A percentile compares a stretch with the other conserved stretches of the same genome.
These are phyloP conservation scores for Nysson spinosus DNA, from an alignment of 2,888 invertebrate species.

Conservation along the genomic window DNA sequence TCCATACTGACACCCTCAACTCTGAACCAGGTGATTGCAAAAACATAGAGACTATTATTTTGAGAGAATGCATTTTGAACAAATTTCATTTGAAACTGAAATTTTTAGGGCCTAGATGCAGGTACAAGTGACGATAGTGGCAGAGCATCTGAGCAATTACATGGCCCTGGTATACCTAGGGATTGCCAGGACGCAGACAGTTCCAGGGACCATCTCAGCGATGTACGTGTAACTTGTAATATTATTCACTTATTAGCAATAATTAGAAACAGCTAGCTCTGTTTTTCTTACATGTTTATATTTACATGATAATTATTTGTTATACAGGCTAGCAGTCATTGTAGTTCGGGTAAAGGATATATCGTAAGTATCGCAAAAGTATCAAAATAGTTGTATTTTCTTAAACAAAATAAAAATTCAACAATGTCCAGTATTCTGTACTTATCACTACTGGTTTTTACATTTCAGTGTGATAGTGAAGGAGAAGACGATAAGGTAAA, in stretches of 20 bases:
- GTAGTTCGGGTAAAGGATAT: conserved; percentile 96
- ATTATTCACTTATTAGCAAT: background rate
- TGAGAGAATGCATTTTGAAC: background rate
- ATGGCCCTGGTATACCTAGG: conserved; percentile 81
- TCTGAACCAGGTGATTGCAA: conserved; percentile 72
- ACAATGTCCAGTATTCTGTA: background rate
- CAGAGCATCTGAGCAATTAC: conserved; percentile 88
- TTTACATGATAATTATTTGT: background rate
- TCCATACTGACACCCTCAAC: conserved; percentile 76
- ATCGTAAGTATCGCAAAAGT: conserved; percentile 86
- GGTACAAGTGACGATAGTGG: conserved; percentile 92
- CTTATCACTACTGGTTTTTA: conserved; percentile 69
- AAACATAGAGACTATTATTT: background rate
- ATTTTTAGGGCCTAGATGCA: conserved; percentile 84
- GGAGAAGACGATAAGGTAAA: conserved; percentile 94
- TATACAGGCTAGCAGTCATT: conserved; percentile 92
- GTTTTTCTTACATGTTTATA: background rate
- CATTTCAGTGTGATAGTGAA: conserved; percentile 95
- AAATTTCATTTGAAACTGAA: background rate
- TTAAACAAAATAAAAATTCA: background rate
- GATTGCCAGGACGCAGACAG: conserved; percentile 86
- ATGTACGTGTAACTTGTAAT: conserved; percentile 82
- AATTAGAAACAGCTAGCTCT: too few species aligned
- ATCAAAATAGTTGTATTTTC: background rate
- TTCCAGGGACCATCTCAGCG: conserved; percentile 90